Evolutionary conservation across 2,888 invertebrate species (phyloP).

Genomic region (Folsomia candida): DNA sequence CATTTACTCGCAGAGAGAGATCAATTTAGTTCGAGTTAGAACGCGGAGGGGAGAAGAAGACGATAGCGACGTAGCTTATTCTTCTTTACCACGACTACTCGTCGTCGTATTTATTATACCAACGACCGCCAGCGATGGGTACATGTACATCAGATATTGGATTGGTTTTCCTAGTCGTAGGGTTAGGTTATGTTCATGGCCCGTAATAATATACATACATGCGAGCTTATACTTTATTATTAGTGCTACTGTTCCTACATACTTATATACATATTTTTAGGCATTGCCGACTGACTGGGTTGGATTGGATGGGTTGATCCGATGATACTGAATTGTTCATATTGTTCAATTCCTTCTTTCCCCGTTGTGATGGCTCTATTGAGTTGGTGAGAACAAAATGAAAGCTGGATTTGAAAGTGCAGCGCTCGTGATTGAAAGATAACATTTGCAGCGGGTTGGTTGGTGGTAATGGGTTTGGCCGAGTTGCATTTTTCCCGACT

Average conservation of each 20-base stretch:
- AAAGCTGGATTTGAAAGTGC: not conserved
- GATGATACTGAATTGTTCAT: too few relatives aligned
- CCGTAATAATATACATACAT: not conserved
- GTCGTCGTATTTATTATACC: not conserved
- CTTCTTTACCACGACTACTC: not conserved
- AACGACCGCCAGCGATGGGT: not conserved
- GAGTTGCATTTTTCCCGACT: not conserved
- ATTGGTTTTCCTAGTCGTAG: constrained; percentile 11
- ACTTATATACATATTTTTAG: too few relatives aligned
- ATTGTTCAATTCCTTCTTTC: not conserved
- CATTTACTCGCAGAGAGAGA: constrained; percentile 2
- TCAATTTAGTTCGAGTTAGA: constrained; percentile 4
- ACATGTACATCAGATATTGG: constrained; percentile 9
- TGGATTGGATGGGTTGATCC: not conserved
- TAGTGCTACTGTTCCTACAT: too few relatives aligned
- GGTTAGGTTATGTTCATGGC: constrained; percentile 9
- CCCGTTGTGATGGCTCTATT: not conserved
- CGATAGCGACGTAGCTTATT: not conserved
- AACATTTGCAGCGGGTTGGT: not conserved
- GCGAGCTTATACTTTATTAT: not conserved
- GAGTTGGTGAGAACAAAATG: not conserved
- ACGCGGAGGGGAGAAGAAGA: not conserved
- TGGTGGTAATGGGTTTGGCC: not conserved
- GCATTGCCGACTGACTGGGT: too few relatives aligned
- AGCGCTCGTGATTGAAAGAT: not conserved